Conservation (phyloP, 2,888 invertebrate genomes). For the Tigriopus californicus region DNA sequence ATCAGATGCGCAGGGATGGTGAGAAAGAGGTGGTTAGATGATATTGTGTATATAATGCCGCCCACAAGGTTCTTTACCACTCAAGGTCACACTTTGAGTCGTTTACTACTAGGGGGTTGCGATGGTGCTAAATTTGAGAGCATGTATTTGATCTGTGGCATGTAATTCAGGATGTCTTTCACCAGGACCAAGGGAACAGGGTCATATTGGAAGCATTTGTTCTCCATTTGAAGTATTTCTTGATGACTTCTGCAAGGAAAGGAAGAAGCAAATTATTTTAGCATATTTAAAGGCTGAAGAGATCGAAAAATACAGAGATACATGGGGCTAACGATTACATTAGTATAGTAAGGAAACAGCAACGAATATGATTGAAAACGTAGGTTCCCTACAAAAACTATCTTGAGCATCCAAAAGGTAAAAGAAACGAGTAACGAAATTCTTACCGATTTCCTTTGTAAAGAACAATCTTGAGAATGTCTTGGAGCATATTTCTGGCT, state of each 20-base stretch:
- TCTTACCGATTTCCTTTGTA: constrained; percentile 64
- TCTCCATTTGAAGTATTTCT: constrained; percentile 51
- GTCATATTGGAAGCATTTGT: constrained; percentile 37
- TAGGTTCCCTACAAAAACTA: not conserved
- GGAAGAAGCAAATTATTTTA: not conserved
- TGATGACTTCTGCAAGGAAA: constrained; percentile 43
- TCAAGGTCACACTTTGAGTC: not conserved
- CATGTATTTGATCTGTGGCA: constrained; percentile 75
- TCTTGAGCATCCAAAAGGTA: not conserved
- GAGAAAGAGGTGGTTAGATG: too few species aligned
- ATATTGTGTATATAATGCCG: too few species aligned
- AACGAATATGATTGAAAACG: too few species aligned
- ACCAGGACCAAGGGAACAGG: constrained; percentile 60
- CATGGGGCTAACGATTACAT: not conserved
- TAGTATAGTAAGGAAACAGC: too few species aligned
- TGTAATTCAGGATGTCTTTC: constrained; percentile 59
- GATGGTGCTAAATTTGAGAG: constrained; percentile 32
- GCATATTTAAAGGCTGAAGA: not conserved
- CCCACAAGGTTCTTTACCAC: too few species aligned
- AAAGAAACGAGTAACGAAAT: not conserved
- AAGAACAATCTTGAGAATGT: constrained; percentile 56
- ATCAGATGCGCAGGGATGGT: too few species aligned
- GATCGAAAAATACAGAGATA: not conserved
- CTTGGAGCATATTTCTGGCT: constrained; percentile 53
- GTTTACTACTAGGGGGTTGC: not conserved